A percentile compares a stretch with the other conserved stretches of the same genome.
These are phyloP conservation scores for Saguinus midas DNA, from an alignment of 2,113 vertebrate genomes.

Conservation along the genomic window DNA sequence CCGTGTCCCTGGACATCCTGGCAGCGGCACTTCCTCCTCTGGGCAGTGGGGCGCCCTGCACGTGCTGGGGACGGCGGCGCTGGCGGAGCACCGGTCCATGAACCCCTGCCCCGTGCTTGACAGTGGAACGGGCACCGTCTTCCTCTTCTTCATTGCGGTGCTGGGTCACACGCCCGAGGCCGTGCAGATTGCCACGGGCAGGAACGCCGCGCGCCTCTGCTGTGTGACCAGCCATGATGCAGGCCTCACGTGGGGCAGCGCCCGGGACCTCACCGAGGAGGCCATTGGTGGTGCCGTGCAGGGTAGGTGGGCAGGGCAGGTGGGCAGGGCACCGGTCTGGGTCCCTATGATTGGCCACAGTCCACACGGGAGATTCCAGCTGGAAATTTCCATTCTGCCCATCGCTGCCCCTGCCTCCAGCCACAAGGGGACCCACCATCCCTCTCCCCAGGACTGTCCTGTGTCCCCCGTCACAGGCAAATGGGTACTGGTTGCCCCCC, in stretches of 20 bases:
- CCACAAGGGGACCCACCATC: background rate
- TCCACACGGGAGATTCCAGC: background rate
- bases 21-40: background rate
- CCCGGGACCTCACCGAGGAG: conserved; percentile 89
- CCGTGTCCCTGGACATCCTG: background rate
- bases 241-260: conserved; percentile 90
- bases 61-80: conserved; percentile 86
- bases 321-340: background rate
- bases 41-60: conserved; percentile 92
- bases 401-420: background rate
- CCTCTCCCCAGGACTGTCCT: background rate
- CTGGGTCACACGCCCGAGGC: conserved; percentile 90
- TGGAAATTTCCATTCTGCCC: background rate
- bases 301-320: conserved; percentile 72
- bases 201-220: conserved; percentile 93
- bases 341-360: background rate
- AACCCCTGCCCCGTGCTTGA: conserved; percentile 96
- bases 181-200: conserved; percentile 91
- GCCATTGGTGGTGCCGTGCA: conserved; percentile 86
- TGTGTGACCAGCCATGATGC: conserved; percentile 89
- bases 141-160: conserved; percentile 88
- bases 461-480: background rate
- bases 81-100: conserved; percentile 94
- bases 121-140: conserved; percentile 88
- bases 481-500: background rate